Conservation (phyloP, 1,140 invertebrate genomes). For the Leptinotarsa texana region DNA sequence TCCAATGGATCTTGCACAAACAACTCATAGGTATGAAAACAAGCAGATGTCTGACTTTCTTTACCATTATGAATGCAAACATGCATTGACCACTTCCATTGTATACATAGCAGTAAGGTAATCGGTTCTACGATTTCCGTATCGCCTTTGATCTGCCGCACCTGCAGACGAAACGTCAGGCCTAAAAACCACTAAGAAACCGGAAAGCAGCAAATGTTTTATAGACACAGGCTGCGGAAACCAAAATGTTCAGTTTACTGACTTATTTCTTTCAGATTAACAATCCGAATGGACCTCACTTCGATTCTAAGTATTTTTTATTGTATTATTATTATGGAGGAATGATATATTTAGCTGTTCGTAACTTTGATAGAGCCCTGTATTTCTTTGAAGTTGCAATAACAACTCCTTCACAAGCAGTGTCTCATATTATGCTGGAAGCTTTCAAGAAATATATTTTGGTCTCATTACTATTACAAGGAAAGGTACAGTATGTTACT, state of each 20-base stretch:
- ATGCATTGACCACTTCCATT: too few species aligned
- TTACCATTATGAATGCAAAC: too few species aligned
- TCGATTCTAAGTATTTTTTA: constrained; percentile 91
- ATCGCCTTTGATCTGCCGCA: too few species aligned
- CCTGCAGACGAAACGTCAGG: too few species aligned
- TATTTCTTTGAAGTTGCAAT: constrained; percentile 96
- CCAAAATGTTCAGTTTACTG: not conserved
- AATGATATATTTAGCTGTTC: constrained; percentile 92
- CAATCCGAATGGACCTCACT: constrained; percentile 59
- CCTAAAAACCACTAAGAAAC: too few species aligned
- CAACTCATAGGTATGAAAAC: too few species aligned
- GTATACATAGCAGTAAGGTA: too few species aligned
- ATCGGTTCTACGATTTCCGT: too few species aligned
- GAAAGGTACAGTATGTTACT: constrained; percentile 66
- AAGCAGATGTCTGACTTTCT: too few species aligned
- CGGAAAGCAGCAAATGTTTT: too few species aligned
- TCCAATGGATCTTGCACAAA: too few species aligned
- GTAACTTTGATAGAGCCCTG: constrained; percentile 88
- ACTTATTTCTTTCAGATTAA: constrained; percentile 40
- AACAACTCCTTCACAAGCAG: constrained; percentile 88
- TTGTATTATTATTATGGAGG: constrained; percentile 97
- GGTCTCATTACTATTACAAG: constrained; percentile 87
- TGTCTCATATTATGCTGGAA: constrained; percentile 96
- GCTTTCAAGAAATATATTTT: constrained; percentile 96
- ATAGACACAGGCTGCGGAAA: too few species aligned